Conservation (phyloP, 2,797 vertebrate genomes). For the Borostomias antarcticus region DNA sequence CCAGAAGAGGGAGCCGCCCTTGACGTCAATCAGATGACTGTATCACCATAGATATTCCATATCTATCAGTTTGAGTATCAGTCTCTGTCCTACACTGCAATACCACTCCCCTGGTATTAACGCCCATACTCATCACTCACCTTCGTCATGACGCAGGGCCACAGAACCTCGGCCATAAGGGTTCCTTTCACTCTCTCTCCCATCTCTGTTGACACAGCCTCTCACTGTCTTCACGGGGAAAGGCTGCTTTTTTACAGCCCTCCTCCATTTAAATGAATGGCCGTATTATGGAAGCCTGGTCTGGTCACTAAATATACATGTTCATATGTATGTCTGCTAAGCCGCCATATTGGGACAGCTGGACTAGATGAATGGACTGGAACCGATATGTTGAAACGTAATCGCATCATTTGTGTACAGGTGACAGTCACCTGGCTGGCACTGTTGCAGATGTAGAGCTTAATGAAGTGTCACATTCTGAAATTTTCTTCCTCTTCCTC, state of each 20-base stretch:
- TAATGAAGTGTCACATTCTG: no score
- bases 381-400: not conserved
- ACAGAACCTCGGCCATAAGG: constrained; percentile 49
- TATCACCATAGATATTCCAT: not conserved
- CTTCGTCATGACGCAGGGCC: constrained; percentile 27
- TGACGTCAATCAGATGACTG: not conserved
- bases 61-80: not conserved
- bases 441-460: not conserved
- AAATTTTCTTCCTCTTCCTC: no score
- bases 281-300: constrained; percentile 58
- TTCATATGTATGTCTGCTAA: constrained; percentile 28
- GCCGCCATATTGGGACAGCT: not conserved
- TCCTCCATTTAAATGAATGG: constrained; percentile 63
- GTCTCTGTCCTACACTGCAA: not conserved
- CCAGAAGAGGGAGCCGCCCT: not conserved
- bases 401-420: not conserved
- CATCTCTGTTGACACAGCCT: constrained; percentile 68
- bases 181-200: constrained; percentile 59
- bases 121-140: constrained; percentile 27
- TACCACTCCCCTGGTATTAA: constrained; percentile 1
- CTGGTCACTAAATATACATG: constrained; percentile 38
- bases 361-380: constrained; percentile 9
- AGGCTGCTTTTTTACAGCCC: constrained; percentile 48
- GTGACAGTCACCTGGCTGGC: not conserved
- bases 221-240: constrained; percentile 58